A percentile compares a stretch with the other conserved stretches of the same genome.
Evolutionary conservation across 2,888 invertebrate species (phyloP).

Genomic region (Buathra laborator): DNA sequence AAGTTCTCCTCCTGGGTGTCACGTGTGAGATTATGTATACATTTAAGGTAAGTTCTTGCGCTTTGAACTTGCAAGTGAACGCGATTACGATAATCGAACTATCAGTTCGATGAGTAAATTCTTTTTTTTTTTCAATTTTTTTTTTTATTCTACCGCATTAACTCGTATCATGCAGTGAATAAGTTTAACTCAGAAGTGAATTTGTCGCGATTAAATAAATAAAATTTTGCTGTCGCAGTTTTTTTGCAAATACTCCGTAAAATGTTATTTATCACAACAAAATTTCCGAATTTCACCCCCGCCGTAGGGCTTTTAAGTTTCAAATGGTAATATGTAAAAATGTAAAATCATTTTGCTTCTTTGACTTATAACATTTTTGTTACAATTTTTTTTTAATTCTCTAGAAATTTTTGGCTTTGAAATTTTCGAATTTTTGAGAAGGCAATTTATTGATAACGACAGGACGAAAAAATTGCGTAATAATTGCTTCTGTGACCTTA

Average conservation of each 20-base stretch:
- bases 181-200: background rate
- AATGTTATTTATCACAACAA: too few species aligned
- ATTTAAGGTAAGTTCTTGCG: constrained; percentile 80
- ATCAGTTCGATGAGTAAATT: background rate
- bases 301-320: background rate
- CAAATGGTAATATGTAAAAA: background rate
- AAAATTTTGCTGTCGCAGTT: background rate
- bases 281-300: background rate
- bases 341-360: too few species aligned
- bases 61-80: constrained; percentile 6
- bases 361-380: too few species aligned
- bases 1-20: constrained; percentile 76
- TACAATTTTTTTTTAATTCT: background rate
- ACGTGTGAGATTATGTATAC: constrained; percentile 81
- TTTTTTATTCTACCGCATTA: background rate
- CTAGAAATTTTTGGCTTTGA: background rate
- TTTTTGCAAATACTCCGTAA: background rate
- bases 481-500: constrained; percentile 73
- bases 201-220: background rate
- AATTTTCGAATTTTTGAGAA: background rate
- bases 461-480: background rate
- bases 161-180: background rate
- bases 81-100: constrained; percentile 2
- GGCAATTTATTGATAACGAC: background rate
- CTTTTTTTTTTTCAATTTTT: background rate